Evolutionary conservation across 1,140 invertebrate genomes (phyloP).

Genomic region (Atta colombica): DNA sequence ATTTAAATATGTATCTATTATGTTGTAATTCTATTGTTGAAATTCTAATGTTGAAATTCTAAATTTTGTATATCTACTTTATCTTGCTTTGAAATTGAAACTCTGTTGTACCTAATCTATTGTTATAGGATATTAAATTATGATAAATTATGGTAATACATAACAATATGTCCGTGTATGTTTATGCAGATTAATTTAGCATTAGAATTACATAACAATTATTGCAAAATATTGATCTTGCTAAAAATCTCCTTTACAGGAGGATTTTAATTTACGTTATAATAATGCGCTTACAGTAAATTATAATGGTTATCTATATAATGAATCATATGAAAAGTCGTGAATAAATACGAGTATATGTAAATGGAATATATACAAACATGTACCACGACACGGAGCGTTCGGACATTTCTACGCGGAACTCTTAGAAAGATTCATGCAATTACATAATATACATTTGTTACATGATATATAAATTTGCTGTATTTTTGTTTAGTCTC

Average conservation of each 20-base stretch:
- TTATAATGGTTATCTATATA: not conserved
- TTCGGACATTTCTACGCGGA: not conserved
- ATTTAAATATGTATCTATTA: not conserved
- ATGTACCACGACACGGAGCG: not conserved
- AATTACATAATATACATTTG: constrained; percentile 22
- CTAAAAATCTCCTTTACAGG: not conserved
- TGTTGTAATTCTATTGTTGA: not conserved
- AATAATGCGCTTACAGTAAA: not conserved
- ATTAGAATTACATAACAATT: not conserved
- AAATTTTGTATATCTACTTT: not conserved
- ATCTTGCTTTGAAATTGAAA: not conserved
- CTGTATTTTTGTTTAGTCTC: constrained; percentile 62
- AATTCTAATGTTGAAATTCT: not conserved
- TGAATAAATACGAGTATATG: constrained; percentile 10
- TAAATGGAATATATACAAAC: not conserved
- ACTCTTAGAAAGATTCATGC: constrained; percentile 25
- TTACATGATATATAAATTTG: constrained; percentile 39
- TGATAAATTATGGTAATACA: not conserved
- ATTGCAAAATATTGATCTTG: not conserved
- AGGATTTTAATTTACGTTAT: not conserved
- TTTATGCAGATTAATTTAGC: not conserved
- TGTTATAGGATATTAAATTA: not conserved
- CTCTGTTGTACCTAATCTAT: not conserved
- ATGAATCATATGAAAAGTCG: not conserved
- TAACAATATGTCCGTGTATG: not conserved